Conservation (phyloP, 1,140 invertebrate species). For the Daktulosphaira vitifoliae region DNA sequence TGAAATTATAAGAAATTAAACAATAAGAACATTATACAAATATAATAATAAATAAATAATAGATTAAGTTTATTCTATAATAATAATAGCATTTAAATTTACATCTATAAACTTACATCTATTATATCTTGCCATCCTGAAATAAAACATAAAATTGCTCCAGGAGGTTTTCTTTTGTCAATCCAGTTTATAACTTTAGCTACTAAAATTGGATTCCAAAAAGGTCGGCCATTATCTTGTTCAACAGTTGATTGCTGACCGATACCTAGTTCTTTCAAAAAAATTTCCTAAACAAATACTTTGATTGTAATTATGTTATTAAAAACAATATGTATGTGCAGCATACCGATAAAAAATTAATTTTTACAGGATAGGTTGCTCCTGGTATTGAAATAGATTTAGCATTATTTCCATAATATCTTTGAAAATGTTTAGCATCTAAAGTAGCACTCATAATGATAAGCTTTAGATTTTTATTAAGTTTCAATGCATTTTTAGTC, state of each 20-base stretch:
- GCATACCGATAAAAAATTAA: slow-evolving; percentile 42
- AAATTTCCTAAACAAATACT: neutral
- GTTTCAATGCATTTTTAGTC: slow-evolving; percentile 66
- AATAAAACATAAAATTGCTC: slow-evolving; percentile 35
- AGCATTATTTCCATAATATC: slow-evolving; percentile 65
- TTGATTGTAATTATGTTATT: neutral
- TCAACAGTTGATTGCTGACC: neutral
- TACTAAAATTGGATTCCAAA: slow-evolving; percentile 7
- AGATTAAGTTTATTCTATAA: too few relatives aligned
- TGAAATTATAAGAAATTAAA: too few relatives aligned
- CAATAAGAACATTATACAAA: too few relatives aligned
- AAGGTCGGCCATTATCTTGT: slow-evolving; percentile 6
- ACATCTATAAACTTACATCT: neutral
- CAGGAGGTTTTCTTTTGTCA: slow-evolving; percentile 22
- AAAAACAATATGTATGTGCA: neutral
- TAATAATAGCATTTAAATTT: too few relatives aligned
- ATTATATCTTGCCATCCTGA: slow-evolving; percentile 36
- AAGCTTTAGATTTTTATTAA: slow-evolving; percentile 65
- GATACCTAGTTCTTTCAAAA: neutral
- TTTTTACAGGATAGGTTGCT: slow-evolving; percentile 72
- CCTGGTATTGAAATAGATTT: slow-evolving; percentile 72
- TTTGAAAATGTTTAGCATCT: slow-evolving; percentile 67
- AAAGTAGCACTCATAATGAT: slow-evolving; percentile 89
- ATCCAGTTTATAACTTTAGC: slow-evolving; percentile 30
- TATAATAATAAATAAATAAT: too few relatives aligned